phyloP scores from a whole-genome alignment of 2,888 invertebrate species.

The Altica lythri region DNA sequence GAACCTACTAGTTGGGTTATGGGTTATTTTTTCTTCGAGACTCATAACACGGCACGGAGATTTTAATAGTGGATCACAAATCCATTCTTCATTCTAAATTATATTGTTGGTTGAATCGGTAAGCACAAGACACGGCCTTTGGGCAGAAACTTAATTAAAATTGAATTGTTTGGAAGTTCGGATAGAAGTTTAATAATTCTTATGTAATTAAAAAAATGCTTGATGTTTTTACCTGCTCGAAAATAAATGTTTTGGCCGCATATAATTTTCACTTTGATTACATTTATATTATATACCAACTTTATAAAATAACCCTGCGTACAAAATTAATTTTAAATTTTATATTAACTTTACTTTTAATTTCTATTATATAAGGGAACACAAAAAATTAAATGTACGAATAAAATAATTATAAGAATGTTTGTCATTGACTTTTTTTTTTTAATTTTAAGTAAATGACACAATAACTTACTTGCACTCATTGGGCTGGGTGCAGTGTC shows the following conservation, averaged over 20 bases:
- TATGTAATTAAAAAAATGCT: constrained; percentile 16
- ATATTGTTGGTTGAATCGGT: constrained; percentile 22
- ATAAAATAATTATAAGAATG: background rate
- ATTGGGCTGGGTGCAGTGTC: constrained; percentile 89
- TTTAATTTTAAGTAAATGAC: constrained; percentile 3
- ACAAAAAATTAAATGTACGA: background rate
- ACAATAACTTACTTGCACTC: constrained; percentile 90
- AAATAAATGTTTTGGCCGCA: constrained; percentile 5
- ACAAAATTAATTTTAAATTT: no score
- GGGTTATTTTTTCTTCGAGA: constrained; percentile 20
- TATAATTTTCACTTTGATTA: background rate
- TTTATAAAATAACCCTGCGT: no score
- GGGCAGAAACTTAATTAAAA: constrained; percentile 24
- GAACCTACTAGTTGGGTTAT: constrained; percentile 3
- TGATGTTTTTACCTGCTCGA: constrained; percentile 15
- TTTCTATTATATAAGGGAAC: background rate
- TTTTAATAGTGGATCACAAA: constrained; percentile 56
- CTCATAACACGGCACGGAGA: constrained; percentile 36
- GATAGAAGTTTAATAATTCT: constrained; percentile 12
- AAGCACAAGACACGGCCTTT: constrained; percentile 15
- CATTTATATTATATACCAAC: no score
- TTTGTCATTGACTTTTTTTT: constrained; percentile 11
- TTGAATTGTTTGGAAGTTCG: constrained; percentile 13
- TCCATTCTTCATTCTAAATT: constrained; percentile 30
- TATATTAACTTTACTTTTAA: no score